A percentile compares a stretch with the other conserved stretches of the same genome.
Conservation (phyloP, 1,140 invertebrate genomes). For the Achatina immaculata region DNA sequence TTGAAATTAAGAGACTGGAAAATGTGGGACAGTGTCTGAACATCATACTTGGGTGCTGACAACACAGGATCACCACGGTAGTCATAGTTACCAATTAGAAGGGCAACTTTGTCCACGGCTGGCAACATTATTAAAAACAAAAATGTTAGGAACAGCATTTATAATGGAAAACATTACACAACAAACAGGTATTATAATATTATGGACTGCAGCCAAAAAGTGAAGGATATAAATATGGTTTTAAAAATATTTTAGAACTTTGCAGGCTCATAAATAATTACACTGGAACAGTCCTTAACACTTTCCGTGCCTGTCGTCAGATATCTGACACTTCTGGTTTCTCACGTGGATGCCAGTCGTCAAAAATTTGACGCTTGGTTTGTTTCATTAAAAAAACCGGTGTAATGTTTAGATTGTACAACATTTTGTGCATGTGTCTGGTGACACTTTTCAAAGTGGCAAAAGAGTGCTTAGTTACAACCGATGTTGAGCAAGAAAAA, state of each 20-base stretch:
- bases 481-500: too few relatives aligned
- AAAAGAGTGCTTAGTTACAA: too few relatives aligned
- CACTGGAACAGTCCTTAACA: not conserved
- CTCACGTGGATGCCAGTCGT: too few relatives aligned
- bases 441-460: too few relatives aligned
- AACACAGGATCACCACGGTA: constrained; percentile 68
- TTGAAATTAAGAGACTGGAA: constrained; percentile 70
- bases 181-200: not conserved
- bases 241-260: not conserved
- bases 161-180: constrained; percentile 26
- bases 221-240: not conserved
- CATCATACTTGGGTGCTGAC: constrained; percentile 69
- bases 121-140: too few relatives aligned
- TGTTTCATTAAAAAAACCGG: too few relatives aligned
- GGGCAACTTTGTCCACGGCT: constrained; percentile 72
- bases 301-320: too few relatives aligned
- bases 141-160: not conserved
- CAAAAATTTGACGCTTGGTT: too few relatives aligned
- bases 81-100: constrained; percentile 72
- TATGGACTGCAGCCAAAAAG: not conserved
- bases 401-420: too few relatives aligned
- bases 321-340: too few relatives aligned
- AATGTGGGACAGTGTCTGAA: constrained; percentile 54
- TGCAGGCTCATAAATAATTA: not conserved
- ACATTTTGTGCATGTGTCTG: too few relatives aligned